These are phyloP conservation scores for Labeo calbasu DNA, from an alignment of 2,797 vertebrate species.

Conservation along the genomic window DNA sequence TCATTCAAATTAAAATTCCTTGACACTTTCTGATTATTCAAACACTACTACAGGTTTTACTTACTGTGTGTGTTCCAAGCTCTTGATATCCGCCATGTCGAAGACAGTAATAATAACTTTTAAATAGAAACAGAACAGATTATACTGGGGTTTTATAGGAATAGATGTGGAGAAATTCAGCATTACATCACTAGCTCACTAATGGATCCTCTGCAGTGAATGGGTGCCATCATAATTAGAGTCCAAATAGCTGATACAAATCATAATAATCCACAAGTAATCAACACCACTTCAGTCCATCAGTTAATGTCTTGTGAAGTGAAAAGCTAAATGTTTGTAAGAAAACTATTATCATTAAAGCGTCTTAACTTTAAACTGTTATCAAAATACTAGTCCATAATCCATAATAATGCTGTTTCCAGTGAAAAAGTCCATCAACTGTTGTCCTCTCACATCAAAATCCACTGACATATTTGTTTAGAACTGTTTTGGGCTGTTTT, in stretches of 20 bases:
- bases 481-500: background rate
- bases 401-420: background rate
- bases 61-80: slow-evolving; percentile 87
- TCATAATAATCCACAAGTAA: background rate
- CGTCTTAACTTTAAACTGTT: background rate
- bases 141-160: background rate
- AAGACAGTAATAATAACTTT: slow-evolving; percentile 89
- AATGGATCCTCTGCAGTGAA: background rate
- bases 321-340: background rate
- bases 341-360: too few species aligned
- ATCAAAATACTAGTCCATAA: background rate
- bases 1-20: background rate
- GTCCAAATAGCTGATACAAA: background rate
- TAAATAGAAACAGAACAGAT: slow-evolving; percentile 52
- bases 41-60: slow-evolving; percentile 43
- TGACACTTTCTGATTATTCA: background rate
- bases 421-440: background rate
- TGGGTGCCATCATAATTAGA: background rate
- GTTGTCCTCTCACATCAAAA: background rate
- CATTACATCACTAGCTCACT: too few species aligned
- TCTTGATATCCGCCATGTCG: slow-evolving; percentile 88
- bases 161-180: background rate
- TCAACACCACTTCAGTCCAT: too few species aligned
- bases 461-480: background rate
- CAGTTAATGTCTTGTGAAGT: background rate